These are phyloP conservation scores for Paracentrotus lividus DNA, from an alignment of 53 echinoderm and acorn worm genomes.

Conservation along the genomic window DNA sequence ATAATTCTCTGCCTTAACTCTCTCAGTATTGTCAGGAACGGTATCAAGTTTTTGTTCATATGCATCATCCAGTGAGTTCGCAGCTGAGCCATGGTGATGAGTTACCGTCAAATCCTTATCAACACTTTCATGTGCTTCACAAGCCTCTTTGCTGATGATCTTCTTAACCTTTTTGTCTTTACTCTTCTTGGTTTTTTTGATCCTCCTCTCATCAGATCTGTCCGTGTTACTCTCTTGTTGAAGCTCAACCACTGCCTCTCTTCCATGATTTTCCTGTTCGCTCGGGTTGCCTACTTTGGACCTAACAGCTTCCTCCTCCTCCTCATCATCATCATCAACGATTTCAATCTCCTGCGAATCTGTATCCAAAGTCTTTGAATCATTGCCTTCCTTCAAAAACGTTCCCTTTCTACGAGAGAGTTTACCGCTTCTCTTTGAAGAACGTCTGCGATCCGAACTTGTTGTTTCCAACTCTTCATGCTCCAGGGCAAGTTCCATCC, in stretches of 20 bases:
- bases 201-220: not conserved
- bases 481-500: not conserved
- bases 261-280: not conserved
- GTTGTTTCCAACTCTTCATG: not conserved
- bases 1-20: constrained; percentile 59
- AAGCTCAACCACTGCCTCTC: not conserved
- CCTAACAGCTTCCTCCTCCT: not conserved
- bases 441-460: not conserved
- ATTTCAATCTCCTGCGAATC: not conserved
- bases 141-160: not conserved
- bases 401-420: not conserved
- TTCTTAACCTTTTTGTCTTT: not conserved
- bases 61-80: not conserved
- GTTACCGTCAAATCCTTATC: not conserved
- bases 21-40: not conserved
- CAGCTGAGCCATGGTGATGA: not conserved
- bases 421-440: not conserved
- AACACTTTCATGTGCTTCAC: not conserved
- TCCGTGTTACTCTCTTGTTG: not conserved
- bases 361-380: not conserved
- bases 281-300: not conserved
- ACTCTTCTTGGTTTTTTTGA: not conserved
- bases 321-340: not conserved
- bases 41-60: not conserved
- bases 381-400: not conserved